Evolutionary conservation across 2,797 vertebrate genomes (phyloP), one percentile per base, ranked within the genome.

Genomic region (Adrianichthys oophorus): DNA sequence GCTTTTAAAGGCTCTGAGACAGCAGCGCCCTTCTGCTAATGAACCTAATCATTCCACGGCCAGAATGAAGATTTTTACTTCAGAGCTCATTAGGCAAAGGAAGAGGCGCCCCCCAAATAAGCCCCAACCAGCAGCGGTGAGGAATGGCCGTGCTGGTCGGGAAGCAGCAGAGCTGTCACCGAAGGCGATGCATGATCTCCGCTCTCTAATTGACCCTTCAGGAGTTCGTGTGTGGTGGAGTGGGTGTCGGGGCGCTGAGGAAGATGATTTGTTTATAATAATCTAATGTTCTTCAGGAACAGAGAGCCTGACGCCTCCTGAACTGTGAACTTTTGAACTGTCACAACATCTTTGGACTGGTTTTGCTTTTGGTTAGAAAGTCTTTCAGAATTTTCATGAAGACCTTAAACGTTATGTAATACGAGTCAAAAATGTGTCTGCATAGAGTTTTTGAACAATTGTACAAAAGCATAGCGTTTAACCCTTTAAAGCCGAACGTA

Each of bases 51-150:
- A 78, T 76, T 78, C 55, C 14, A 7, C 49, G 72, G 68, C 56
- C 69, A 68, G 74, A 76, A 85, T 77, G 59, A 73, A 81, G 75
- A 84, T 80, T 67, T 83, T 71, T 47, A 50, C 60, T 82, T 79
- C 79, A 78, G 78, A 84, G 73, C 75, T 89, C 82, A 86, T 90
- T 87, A 85, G 57, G 72, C 76, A 72, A 37, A 12, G 68, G 41
- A 55, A 72, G 65, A 56, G 48, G 68, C 54, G 71, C 23, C n/a
- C 75, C 67, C 67, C 57, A 48, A 66, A 81, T 52, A 75, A 78
- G 41, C 72, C 74, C 52, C 62, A 76, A 83, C 79, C 79, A 77
- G 57, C 59, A 60, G 73, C 63, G 0, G 37, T 59, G 78, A 83
- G 62, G 56, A 72, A 83, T 56, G 62, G 59, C 23, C 2, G 47